Conservation (phyloP, 1,140 invertebrate species). For the Calephelis nemesis region DNA sequence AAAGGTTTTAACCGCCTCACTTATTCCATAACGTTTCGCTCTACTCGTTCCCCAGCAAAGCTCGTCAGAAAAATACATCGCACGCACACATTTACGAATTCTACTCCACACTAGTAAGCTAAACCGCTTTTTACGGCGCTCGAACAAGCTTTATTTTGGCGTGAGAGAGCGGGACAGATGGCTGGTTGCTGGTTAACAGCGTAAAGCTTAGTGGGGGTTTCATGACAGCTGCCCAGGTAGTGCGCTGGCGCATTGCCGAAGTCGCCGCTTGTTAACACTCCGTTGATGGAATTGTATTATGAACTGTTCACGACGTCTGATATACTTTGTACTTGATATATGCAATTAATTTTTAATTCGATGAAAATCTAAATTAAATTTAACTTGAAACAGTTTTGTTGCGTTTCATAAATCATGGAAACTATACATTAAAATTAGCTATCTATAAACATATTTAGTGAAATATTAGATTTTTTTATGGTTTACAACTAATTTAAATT, state of each 20-base stretch:
- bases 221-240: conserved; percentile 72
- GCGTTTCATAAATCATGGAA: too few species aligned
- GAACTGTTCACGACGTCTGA: conserved; percentile 53
- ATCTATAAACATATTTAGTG: too few species aligned
- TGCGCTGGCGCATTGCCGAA: conserved; percentile 59
- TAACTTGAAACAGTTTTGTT: too few species aligned
- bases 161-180: conserved; percentile 57
- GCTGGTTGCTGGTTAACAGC: conserved; percentile 54
- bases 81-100: conserved; percentile 55
- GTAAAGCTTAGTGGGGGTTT: conserved; percentile 59
- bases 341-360: conserved; percentile 5
- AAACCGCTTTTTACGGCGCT: conserved; percentile 75
- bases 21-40: conserved; percentile 44
- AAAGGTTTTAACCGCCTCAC: conserved; percentile 56
- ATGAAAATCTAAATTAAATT: neutral
- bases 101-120: conserved; percentile 51
- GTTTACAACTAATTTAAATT: too few species aligned
- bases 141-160: conserved; percentile 54
- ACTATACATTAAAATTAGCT: too few species aligned
- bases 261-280: conserved; percentile 70
- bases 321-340: conserved; percentile 30
- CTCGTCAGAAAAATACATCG: conserved; percentile 66
- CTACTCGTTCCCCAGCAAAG: conserved; percentile 44
- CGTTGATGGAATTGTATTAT: conserved; percentile 63
- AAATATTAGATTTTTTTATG: too few species aligned